These are phyloP conservation scores for Suillia variegata DNA, from an alignment of 2,888 invertebrate genomes.

Conservation along the genomic window DNA sequence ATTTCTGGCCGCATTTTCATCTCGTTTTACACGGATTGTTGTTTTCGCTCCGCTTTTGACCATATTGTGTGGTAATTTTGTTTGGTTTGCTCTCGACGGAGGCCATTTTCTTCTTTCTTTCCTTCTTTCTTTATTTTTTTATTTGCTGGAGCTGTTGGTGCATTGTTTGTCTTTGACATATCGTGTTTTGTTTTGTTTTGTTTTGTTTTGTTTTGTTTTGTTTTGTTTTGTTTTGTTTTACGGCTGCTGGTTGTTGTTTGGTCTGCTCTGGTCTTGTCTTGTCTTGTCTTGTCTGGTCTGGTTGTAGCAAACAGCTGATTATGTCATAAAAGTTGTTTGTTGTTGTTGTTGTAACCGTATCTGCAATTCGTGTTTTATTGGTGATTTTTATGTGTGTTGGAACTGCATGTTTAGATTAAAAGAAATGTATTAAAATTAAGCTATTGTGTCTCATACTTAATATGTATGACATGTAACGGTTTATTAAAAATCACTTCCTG, in stretches of 20 bases:
- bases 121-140: too few relatives aligned
- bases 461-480: conserved; percentile 12
- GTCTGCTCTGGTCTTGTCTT: too few relatives aligned
- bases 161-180: conserved; percentile 13
- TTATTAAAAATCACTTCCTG: conserved; percentile 44
- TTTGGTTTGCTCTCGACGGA: conserved; percentile 28
- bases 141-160: too few relatives aligned
- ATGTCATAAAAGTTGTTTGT: too few relatives aligned
- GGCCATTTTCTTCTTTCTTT: conserved; percentile 18
- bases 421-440: conserved; percentile 15
- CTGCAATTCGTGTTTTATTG: conserved; percentile 5
- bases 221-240: conserved; percentile 1
- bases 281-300: too few relatives aligned
- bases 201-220: conserved; percentile 1
- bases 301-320: conserved; percentile 36
- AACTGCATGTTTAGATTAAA: background rate
- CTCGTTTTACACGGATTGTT: conserved; percentile 3
- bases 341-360: too few relatives aligned
- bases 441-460: conserved; percentile 16
- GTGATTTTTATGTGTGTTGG: background rate
- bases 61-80: conserved; percentile 10
- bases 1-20: background rate
- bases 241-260: conserved; percentile 13
- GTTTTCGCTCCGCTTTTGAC: conserved; percentile 5
- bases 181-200: conserved; percentile 3